phyloP scores from a whole-genome alignment of 2,888 invertebrate genomes.

The Cyclophora albipunctata region DNA sequence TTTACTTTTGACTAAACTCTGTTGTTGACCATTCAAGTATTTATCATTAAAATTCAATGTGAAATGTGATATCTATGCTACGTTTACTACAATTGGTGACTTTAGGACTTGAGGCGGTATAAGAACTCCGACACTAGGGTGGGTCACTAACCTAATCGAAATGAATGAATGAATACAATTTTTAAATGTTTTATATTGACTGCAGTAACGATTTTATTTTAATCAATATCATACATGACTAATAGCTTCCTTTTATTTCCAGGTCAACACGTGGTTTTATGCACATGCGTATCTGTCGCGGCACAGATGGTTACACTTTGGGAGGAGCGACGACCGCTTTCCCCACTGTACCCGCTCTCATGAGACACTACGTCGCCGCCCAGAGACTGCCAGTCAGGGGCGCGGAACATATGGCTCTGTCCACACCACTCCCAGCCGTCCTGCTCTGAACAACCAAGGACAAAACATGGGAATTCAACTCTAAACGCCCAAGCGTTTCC shows the following conservation, averaged over 20 bases:
- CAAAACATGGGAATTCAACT: conserved; percentile 14
- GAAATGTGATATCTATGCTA: too few species aligned
- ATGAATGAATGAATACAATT: too few species aligned
- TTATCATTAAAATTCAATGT: too few species aligned
- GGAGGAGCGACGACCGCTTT: conserved; percentile 96
- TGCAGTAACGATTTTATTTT: neutral
- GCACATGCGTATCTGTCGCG: conserved; percentile 96
- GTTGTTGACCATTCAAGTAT: neutral
- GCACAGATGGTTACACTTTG: conserved; percentile 87
- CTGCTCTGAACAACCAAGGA: conserved; percentile 70
- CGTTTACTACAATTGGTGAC: too few species aligned
- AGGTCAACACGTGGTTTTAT: conserved; percentile 97
- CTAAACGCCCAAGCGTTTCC: conserved; percentile 3
- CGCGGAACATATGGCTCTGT: conserved; percentile 96
- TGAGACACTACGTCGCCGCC: conserved; percentile 90
- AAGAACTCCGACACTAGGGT: too few species aligned
- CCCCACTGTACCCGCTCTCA: conserved; percentile 94
- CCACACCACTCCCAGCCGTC: conserved; percentile 92
- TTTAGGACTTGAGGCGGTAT: too few species aligned
- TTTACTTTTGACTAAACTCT: conserved; percentile 22
- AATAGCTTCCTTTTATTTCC: conserved; percentile 28
- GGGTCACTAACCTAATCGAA: too few species aligned
- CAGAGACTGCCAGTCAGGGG: conserved; percentile 95
- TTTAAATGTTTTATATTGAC: neutral
- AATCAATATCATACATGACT: neutral